Percentiles rank a stretch among this genome's conserved stretches.
These are phyloP conservation scores for Drosophila engyochracea DNA, from an alignment of 2,888 invertebrate genomes.

Conservation along the genomic window DNA sequence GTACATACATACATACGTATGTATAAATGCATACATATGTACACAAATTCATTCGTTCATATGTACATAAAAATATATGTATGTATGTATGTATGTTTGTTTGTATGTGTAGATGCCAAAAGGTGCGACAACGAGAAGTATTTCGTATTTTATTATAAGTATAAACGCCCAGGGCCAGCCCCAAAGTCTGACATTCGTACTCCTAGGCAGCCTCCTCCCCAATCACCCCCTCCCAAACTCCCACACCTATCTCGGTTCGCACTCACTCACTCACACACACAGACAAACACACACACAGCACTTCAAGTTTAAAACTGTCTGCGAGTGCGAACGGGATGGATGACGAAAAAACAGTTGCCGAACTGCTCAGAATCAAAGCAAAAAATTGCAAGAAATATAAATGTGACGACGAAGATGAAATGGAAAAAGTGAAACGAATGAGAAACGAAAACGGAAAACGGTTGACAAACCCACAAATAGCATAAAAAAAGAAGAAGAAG, in stretches of 20 bases:
- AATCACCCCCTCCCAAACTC: not conserved
- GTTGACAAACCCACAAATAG: conserved; percentile 78
- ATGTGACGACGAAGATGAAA: conserved; percentile 63
- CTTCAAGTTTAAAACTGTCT: conserved; percentile 43
- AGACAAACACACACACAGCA: conserved; percentile 8
- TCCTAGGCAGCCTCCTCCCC: conserved; percentile 6
- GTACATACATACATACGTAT: conserved; percentile 32
- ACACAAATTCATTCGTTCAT: conserved; percentile 9
- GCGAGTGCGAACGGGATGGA: conserved; percentile 37
- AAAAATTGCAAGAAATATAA: conserved; percentile 70
- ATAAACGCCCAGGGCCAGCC: conserved; percentile 73
- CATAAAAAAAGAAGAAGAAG: conserved; percentile 41
- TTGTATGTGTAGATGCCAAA: conserved; percentile 60
- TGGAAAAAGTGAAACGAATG: conserved; percentile 67
- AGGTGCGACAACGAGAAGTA: conserved; percentile 75
- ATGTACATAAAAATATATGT: conserved; percentile 20
- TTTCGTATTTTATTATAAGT: conserved; percentile 75
- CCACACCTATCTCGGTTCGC: not conserved
- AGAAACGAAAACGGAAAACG: conserved; percentile 67
- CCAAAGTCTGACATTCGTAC: conserved; percentile 60
- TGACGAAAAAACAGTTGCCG: conserved; percentile 30
- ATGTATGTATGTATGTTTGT: conserved; percentile 23
- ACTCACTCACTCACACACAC: conserved; percentile 5
- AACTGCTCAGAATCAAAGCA: conserved; percentile 68
- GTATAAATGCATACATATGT: conserved; percentile 13